Evolutionary conservation across 2,113 vertebrate species (phyloP).

Genomic region (Herpetotheres cachinnans): DNA sequence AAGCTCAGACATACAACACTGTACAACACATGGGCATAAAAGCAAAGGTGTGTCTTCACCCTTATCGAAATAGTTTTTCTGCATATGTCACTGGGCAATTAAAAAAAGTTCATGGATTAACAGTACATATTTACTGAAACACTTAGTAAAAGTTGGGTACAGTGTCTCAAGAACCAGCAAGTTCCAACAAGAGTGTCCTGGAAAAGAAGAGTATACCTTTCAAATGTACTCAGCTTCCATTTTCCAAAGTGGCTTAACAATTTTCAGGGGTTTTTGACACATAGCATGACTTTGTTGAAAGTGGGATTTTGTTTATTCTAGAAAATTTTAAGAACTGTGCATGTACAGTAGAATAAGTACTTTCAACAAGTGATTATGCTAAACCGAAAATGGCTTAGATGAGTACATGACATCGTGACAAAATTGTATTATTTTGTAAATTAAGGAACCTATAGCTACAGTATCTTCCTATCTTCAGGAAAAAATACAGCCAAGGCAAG

Average conservation of each 20-base stretch:
- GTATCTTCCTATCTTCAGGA: neutral
- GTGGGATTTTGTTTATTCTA: neutral
- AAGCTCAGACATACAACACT: neutral
- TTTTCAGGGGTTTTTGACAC: neutral
- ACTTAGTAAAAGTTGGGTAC: neutral
- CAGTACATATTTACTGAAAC: neutral
- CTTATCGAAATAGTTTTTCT: neutral
- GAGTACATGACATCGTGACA: neutral
- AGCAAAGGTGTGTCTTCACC: neutral
- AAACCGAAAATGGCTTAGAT: neutral
- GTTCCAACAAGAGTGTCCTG: neutral
- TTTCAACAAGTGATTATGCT: neutral
- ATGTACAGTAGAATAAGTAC: neutral
- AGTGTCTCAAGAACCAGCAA: neutral
- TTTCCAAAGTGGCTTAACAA: neutral
- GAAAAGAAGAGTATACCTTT: neutral
- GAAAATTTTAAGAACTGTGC: neutral
- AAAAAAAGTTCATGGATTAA: neutral
- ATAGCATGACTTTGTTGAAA: rapidly evolving
- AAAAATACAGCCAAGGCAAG: neutral
- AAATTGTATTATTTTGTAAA: neutral
- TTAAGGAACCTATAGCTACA: neutral
- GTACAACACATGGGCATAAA: neutral
- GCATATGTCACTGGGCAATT: neutral
- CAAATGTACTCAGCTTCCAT: neutral